Base-by-base conservation (phyloP, 53 echinoderm and acorn worm species). In the Crossaster papposus region DNA sequence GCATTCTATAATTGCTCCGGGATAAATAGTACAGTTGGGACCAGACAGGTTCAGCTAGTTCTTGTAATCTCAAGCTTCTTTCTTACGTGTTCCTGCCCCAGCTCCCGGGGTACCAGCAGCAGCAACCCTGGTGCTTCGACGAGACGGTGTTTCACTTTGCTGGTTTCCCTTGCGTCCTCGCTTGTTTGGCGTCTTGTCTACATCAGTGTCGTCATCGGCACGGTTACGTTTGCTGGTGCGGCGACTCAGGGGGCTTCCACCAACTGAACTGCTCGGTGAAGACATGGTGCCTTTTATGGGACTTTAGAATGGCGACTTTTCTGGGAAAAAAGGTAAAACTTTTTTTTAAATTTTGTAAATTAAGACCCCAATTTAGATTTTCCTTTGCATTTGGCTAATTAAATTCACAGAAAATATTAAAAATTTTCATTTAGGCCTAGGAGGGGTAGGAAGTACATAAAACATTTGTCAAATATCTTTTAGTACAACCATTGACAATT, bases 151-250 rank as follows among this genome's bases (percentile, higher is more conserved):
- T 36, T 55, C 94, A 79, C 72, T 93, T 18, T 89, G 91, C 28
- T 90, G 90, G 64, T 90, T 92, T 32, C 91, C 94, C 26, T 81
- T 89, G 2, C 98, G 93, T 30, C 91, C 96, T 79, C 94, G 80
- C 81, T 98, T 98, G 91, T 82, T 90, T 20, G 93, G 93, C 26
- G 93, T 93, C 26, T 87, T 81, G 22, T 90, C 88, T 14, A 65
- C 87, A 76, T 85, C 90, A 17, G 55, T 32, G 62, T 72, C 87
- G 30, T 90, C 93, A 4, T 90, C 93, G 12, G 77, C 54, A 14
- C 90, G 86, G 36, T 80, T 76, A 33, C 93, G 54, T 52, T 93
- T 93, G 54, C 89, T 77, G 52, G 93, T 96, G 68, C 94, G 90
- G 2, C 89, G 89, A 52, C 98, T 90, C 15, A 93, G 79, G 4